These are phyloP conservation scores for Petrolisthes cinctipes DNA, from an alignment of 2,888 invertebrate species.

Conservation along the genomic window DNA sequence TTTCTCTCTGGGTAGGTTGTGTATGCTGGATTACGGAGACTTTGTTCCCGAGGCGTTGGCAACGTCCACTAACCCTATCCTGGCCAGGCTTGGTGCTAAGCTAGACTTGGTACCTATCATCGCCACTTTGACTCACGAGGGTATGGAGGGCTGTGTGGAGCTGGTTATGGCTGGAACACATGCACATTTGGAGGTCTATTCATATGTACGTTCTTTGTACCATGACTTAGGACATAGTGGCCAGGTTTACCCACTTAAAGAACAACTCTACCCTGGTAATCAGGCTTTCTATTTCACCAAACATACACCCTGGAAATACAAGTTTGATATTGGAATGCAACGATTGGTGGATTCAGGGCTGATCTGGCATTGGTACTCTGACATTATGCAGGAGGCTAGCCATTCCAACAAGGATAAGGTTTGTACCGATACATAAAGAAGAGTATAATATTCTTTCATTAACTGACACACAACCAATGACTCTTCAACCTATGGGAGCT, in stretches of 20 bases:
- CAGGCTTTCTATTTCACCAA: too few relatives aligned
- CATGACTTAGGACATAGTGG: not conserved
- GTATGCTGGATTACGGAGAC: slow-evolving; percentile 44
- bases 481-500: too few relatives aligned
- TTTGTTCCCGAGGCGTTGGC: slow-evolving; percentile 39
- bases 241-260: slow-evolving; percentile 21
- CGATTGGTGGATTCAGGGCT: slow-evolving; percentile 25
- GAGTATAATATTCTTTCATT: too few relatives aligned
- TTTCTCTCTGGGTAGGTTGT: slow-evolving; percentile 4
- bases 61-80: slow-evolving; percentile 6
- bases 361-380: slow-evolving; percentile 40
- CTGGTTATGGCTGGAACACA: slow-evolving; percentile 36
- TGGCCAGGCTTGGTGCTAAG: slow-evolving; percentile 28
- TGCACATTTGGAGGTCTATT: slow-evolving; percentile 37
- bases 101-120: slow-evolving; percentile 15
- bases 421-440: too few relatives aligned
- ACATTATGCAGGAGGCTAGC: slow-evolving; percentile 30
- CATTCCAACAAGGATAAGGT: too few relatives aligned
- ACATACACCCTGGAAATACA: slow-evolving; percentile 34
- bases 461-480: too few relatives aligned
- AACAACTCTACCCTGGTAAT: slow-evolving; percentile 31
- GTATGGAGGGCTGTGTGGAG: slow-evolving; percentile 27
- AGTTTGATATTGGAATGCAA: too few relatives aligned
- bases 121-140: not conserved
- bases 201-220: slow-evolving; percentile 34